A percentile compares a stretch with the other conserved stretches of the same genome.
Evolutionary conservation across 2,888 invertebrate genomes (phyloP).

Genomic region (Glyphotaelius pellucidus): DNA sequence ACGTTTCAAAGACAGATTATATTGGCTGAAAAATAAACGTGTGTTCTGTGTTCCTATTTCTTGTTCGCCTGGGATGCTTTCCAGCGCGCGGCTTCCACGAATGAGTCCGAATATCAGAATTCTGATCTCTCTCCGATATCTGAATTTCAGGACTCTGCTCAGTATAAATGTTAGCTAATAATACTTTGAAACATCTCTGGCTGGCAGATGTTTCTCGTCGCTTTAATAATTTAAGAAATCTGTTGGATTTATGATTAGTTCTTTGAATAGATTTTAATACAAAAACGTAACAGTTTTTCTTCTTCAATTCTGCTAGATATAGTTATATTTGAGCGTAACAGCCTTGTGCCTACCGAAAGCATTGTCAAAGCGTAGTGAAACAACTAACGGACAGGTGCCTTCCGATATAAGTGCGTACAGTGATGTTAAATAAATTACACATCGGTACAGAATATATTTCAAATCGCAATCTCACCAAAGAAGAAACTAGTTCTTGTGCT

Average conservation of each 20-base stretch:
- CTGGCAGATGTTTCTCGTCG: not conserved
- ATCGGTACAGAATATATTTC: no score
- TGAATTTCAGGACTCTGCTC: not conserved
- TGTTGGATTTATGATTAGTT: not conserved
- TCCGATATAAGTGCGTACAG: no score
- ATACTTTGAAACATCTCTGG: not conserved
- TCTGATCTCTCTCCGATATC: not conserved
- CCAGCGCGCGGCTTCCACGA: not conserved
- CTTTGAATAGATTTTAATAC: not conserved
- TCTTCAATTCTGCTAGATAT: not conserved
- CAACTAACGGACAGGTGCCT: no score
- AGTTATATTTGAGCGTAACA: not conserved
- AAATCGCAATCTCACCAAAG: no score
- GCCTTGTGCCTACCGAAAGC: not conserved
- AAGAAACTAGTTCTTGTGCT: no score
- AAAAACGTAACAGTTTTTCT: not conserved
- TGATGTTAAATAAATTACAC: no score
- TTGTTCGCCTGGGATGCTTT: not conserved
- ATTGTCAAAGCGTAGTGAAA: not conserved
- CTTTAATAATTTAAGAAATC: not conserved
- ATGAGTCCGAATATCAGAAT: not conserved
- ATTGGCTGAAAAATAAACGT: conserved; percentile 2
- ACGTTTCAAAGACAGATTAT: conserved; percentile 10
- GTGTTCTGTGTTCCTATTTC: not conserved
- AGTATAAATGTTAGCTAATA: not conserved